Evolutionary conservation across 2,888 invertebrate genomes (phyloP), one percentile per base, ranked within the genome.

Genomic region (Stratiomys singularior): DNA sequence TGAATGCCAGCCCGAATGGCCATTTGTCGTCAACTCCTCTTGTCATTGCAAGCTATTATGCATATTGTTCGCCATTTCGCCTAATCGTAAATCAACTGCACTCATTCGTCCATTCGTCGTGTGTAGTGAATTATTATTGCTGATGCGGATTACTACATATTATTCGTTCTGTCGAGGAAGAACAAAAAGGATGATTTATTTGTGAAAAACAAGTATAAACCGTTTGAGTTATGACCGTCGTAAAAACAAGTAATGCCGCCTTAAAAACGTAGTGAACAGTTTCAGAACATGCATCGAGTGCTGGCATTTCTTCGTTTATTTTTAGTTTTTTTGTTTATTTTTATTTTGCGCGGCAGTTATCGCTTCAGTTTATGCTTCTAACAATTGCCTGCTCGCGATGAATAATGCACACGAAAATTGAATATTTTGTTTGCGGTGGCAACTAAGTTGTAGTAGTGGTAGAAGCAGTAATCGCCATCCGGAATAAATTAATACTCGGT

Each of bases 61-160:
- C 27, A 27, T 27, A 71, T 25, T 47, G 47, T 52, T 71, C 47
- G 47, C 71, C 46, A 71, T 71, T 64, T 71, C 47, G 46, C 47
- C 47, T 71, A 71, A 71, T 71, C 71, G 47, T 71, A 71, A 71
- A 71, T 71, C 71, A 71, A 71, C 23, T 67, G 58, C 58, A 60
- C 58, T 60, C 58, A 60, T 60, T 60, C 58, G 23, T 25, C 23
- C 58, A 60, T 21, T 60, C 18, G 52, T 52, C 4, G 18, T 52
- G 52, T 64, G 64, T 30, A 27, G 64, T 30, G 30, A 64, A 28
- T 64, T 64, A 64, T 30, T 30, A 64, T 64, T 30, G 25, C 25
- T 18, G 18, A 28, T 64, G 64, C 28, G 30, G 23, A 64, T 64
- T 30, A 30, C 64, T 30, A 64, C 64, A 30, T 30, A 64, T 64